Evolutionary conservation across 2,888 invertebrate species (phyloP), one percentile per base, ranked within the genome.

Genomic region (Coleophora deauratella): DNA sequence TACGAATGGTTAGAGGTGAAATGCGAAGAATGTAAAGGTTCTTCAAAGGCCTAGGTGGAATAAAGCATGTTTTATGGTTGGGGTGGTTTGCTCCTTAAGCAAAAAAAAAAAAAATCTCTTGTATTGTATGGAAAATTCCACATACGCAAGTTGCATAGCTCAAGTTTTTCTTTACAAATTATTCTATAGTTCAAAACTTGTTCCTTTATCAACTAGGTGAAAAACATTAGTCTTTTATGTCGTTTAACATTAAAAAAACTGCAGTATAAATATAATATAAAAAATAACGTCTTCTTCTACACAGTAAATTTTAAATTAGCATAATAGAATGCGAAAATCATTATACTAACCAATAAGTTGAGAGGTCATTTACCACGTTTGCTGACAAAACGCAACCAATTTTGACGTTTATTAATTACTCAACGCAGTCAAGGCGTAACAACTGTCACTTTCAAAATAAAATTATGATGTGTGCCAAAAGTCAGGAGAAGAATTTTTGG

Each of bases 1-100:
- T 36, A 27, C 37, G 34, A 44, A 46, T 49, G 44, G 42, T 42
- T 45, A 45, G 47, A 50, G 41, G 28, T 35, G 4, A 9, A 21
- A 21, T 6, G 21, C 33, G 35, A 36, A 33, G 32, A 35, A 31
- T 35, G 3, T n/a, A 31, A 9, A 9, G 31, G 11, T 28, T 28
- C 28, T 28, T 6, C 9, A 11, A 3, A 31, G 10, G 3, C 31
- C 10, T 31, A n/a, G n/a, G n/a, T n/a, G n/a, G 31, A n/a, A 11
- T 31, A 31, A 9, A 31, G 3, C 2, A 31, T 31, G 8, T 31
- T 3, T 11, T 31, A 8, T 8, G 9, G 28, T 28, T 28, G 28
- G 28, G 28, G 28, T 8, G 28, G 9, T 9, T 8, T 28, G 6
- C n/a, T 28, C 9, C 9, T 28, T 28, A 28, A 28, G 9, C 9